These are phyloP conservation scores for Cygnus atratus DNA, from an alignment of 2,113 vertebrate species.

Conservation along the genomic window DNA sequence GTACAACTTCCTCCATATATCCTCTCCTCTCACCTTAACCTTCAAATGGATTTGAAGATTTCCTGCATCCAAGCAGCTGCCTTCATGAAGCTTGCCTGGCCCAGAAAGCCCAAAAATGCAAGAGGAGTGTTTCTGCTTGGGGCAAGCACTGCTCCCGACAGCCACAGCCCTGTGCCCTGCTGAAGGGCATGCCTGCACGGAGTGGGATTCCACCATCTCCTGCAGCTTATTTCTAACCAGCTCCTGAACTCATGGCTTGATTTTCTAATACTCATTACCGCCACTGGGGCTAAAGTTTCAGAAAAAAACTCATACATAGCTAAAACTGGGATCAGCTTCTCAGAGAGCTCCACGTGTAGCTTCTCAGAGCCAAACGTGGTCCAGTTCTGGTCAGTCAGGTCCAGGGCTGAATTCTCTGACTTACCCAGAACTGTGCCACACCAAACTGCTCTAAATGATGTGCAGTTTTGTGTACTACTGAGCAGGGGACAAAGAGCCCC, in stretches of 20 bases:
- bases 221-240: neutral
- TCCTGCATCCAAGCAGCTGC: neutral
- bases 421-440: neutral
- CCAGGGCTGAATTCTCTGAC: neutral
- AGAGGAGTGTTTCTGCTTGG: neutral
- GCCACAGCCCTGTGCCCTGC: neutral
- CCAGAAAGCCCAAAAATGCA: neutral
- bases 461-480: neutral
- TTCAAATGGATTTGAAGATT: neutral
- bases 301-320: accelerated
- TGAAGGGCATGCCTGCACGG: neutral
- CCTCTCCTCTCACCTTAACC: neutral
- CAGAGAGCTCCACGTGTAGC: neutral
- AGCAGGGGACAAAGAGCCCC: neutral
- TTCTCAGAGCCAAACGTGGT: neutral
- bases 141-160: accelerated
- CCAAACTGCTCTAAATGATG: no score
- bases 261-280: neutral
- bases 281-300: neutral
- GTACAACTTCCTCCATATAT: accelerated
- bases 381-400: no score
- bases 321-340: neutral
- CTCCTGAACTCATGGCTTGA: neutral
- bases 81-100: neutral
- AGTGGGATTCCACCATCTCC: accelerated